Base-by-base conservation (phyloP, 37 sponge, comb jelly and placozoan species). In the Chondrilla cf. caribensis region DNA sequence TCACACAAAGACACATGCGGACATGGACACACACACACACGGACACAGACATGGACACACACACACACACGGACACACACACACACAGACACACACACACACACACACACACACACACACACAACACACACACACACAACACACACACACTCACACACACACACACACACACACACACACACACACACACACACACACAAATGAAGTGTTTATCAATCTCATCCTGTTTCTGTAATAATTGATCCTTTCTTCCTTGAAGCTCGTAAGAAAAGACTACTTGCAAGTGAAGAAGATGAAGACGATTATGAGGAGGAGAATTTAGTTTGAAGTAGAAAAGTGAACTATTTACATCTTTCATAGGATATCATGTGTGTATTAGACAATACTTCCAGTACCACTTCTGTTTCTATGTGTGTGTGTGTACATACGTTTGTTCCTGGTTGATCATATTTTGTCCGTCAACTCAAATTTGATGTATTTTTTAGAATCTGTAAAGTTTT, bases 241-340 rank as follows among this genome's bases (percentile, higher is more conserved):
- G 40, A 77, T 6, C 18, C 41, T 0, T 72, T 84, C 54, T 57
- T 33, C 21, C 29, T 64, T 81, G 60, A 55, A 84, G 39, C 40
- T 84, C 38, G 89, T 68, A 25, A 84, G 68, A 67, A 67, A 25
- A n/a, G 68, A 3, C 35, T 67, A 6, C 51, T 47, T 47, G 51
- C 11, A 14, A 6, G 11, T 14, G 51, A 47, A 47, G 9, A 6
- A 14, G 51, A 47, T 47, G 51, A 47, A 14, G 51, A 47, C 51
- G 51, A 47, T 47, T 6, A 47, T 47, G 51, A 47, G 51, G 51
- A 47, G 51, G n/a, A n/a, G n/a, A n/a, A n/a, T n/a, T n/a, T n/a
- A n/a, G n/a, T n/a, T n/a, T n/a, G n/a, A n/a, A n/a, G n/a, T n/a
- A n/a, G n/a, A n/a, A n/a, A n/a, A n/a, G n/a, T n/a, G n/a, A n/a